Evolutionary conservation across 2,113 vertebrate species (phyloP), one percentile per base, ranked within the genome.

Genomic region (Paramormyrops kingsleyae): DNA sequence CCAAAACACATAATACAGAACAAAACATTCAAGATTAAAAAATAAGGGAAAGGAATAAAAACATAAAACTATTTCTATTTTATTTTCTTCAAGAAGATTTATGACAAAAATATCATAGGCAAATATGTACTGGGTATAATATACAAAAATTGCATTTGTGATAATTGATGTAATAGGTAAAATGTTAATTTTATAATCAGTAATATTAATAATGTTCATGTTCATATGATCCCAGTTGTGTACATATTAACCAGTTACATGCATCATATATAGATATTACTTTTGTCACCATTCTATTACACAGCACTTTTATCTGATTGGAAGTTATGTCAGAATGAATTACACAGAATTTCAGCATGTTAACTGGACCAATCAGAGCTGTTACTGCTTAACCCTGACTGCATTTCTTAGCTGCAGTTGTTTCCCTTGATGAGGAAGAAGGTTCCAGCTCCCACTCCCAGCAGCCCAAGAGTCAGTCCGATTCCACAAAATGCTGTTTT

Each of bases 391-490:
- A 0, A 27, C 4, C 10, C 46, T 85, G 44, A 24, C 8, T 87
- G 87, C 50, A 70, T 56, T 19, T 91, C 80, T 94, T 87, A 94
- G 87, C 93, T 92, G 66, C 94, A 95, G 86, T 94, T 90, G 88
- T 94, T 94, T 52, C 94, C 94, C 92, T 95, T 95, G 88, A 95
- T 90, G 39, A 95, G 93, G 91, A 95, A 94, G 92, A 95, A 94
- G 27, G 94, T 94, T 92, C 94, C 94, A 1, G 88, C 84, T 53
- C 94, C 94, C 35, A 95, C 94, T 53, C 94, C 94, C 39, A 94
- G 91, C 31, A 95, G 90, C 17, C 94, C 94, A 0, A 94, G 47
- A 13, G 92, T 90, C 94, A 95, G 92, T 88, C 94, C 94, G 9
- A 95, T 83, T 12, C 93, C 94, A 92, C 94, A 95, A 5, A 93